These are phyloP conservation scores for Ispidina picta DNA, from an alignment of 2,797 vertebrate genomes.

Conservation along the genomic window DNA sequence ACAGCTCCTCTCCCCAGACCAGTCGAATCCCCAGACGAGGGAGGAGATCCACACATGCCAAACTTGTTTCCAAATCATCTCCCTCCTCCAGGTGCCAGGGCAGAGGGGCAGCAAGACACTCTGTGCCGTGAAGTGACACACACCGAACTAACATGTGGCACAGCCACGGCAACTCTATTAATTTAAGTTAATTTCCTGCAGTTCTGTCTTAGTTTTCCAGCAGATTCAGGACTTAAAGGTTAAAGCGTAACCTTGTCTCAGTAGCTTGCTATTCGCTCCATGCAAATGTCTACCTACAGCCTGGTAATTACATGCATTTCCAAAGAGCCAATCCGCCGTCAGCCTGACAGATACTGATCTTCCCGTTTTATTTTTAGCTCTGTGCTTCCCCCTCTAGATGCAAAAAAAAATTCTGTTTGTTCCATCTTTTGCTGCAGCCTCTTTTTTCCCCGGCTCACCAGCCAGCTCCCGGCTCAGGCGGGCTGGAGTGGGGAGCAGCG, in stretches of 20 bases:
- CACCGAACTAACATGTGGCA: slow-evolving; percentile 38
- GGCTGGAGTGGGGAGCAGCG: slow-evolving; percentile 10
- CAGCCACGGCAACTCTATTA: slow-evolving; percentile 66
- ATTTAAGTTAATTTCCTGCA: slow-evolving; percentile 76
- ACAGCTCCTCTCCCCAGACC: slow-evolving; percentile 26
- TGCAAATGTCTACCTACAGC: slow-evolving; percentile 89
- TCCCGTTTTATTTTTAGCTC: slow-evolving; percentile 89
- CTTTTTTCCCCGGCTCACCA: slow-evolving; percentile 66
- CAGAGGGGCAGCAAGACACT: slow-evolving; percentile 19
- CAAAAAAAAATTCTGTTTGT: slow-evolving; percentile 83
- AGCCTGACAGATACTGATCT: slow-evolving; percentile 88
- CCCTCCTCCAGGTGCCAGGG: slow-evolving; percentile 15
- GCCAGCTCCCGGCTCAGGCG: slow-evolving; percentile 57
- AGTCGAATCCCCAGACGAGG: background rate
- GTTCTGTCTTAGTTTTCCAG: slow-evolving; percentile 75
- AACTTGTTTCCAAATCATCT: slow-evolving; percentile 31
- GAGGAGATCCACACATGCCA: background rate
- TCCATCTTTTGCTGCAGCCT: slow-evolving; percentile 76
- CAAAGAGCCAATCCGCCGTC: slow-evolving; percentile 88
- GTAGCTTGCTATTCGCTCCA: slow-evolving; percentile 89
- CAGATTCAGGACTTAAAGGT: slow-evolving; percentile 89
- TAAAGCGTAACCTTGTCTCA: slow-evolving; percentile 90
- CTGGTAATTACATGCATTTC: slow-evolving; percentile 94
- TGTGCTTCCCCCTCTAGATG: slow-evolving; percentile 86
- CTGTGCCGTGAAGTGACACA: background rate